Percentiles rank a stretch among this genome's conserved stretches.
phyloP scores from a whole-genome alignment of 2,888 invertebrate genomes.

The Slavum lentiscoides region DNA sequence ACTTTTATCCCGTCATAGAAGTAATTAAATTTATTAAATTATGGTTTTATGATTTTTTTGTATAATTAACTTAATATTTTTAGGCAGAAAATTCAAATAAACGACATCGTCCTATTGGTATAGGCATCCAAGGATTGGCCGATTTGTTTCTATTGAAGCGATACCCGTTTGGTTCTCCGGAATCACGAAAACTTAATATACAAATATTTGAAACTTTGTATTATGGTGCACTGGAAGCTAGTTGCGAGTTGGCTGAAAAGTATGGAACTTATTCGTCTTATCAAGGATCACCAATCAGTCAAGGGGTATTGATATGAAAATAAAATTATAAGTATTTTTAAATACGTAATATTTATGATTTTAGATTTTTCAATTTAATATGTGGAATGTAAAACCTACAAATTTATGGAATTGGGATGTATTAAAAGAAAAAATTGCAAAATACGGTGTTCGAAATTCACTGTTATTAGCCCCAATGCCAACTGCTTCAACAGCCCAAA shows the following conservation, averaged over 20 bases:
- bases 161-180: slow-evolving; percentile 86
- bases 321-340: neutral
- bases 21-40: slow-evolving; percentile 62
- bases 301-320: slow-evolving; percentile 65
- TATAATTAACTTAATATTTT: neutral
- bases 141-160: slow-evolving; percentile 95
- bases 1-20: slow-evolving; percentile 92
- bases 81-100: slow-evolving; percentile 72
- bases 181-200: slow-evolving; percentile 83
- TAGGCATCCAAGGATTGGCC: slow-evolving; percentile 96
- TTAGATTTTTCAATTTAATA: slow-evolving; percentile 90
- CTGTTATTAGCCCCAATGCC: slow-evolving; percentile 96
- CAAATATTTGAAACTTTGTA: slow-evolving; percentile 98
- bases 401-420: slow-evolving; percentile 86
- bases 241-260: slow-evolving; percentile 87
- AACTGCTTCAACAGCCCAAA: slow-evolving; percentile 98
- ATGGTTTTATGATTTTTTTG: slow-evolving; percentile 1
- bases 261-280: slow-evolving; percentile 90
- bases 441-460: slow-evolving; percentile 91
- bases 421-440: slow-evolving; percentile 81
- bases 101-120: slow-evolving; percentile 82
- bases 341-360: slow-evolving; percentile 24
- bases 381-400: slow-evolving; percentile 92
- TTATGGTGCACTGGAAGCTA: slow-evolving; percentile 93
- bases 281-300: slow-evolving; percentile 86